Conservation (phyloP, 2,888 invertebrate species). For the Leptinotarsa peninsularis region DNA sequence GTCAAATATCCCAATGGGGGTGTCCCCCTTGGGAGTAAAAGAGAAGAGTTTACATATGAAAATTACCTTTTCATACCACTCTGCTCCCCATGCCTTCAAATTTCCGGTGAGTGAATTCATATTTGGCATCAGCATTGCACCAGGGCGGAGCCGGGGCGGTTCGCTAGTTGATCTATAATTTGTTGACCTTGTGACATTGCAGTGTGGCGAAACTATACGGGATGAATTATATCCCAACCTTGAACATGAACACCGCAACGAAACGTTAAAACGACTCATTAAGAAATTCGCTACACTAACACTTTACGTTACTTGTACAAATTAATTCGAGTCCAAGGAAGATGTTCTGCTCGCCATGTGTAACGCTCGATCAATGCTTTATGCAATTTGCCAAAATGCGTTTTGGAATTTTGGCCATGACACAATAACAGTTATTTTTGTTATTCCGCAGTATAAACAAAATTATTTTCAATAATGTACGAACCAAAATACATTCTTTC, state of each 20-base stretch:
- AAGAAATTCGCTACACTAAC: background rate
- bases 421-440: constrained; percentile 28
- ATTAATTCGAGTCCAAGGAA: background rate
- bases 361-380: constrained; percentile 29
- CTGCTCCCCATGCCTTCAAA: too few relatives aligned
- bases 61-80: too few relatives aligned
- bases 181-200: too few relatives aligned
- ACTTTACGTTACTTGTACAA: background rate
- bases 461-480: constrained; percentile 3
- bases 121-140: too few relatives aligned
- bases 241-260: background rate
- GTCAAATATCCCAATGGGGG: too few relatives aligned
- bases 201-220: too few relatives aligned
- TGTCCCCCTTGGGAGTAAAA: too few relatives aligned
- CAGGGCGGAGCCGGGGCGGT: too few relatives aligned
- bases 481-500: background rate
- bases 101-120: too few relatives aligned
- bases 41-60: too few relatives aligned
- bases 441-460: constrained; percentile 19
- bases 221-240: background rate
- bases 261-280: background rate
- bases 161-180: too few relatives aligned
- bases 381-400: constrained; percentile 29
- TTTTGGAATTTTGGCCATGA: constrained; percentile 28
- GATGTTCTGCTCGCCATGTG: constrained; percentile 23